These are phyloP conservation scores for Arge pagana DNA, from an alignment of 2,888 invertebrate genomes.

Conservation along the genomic window DNA sequence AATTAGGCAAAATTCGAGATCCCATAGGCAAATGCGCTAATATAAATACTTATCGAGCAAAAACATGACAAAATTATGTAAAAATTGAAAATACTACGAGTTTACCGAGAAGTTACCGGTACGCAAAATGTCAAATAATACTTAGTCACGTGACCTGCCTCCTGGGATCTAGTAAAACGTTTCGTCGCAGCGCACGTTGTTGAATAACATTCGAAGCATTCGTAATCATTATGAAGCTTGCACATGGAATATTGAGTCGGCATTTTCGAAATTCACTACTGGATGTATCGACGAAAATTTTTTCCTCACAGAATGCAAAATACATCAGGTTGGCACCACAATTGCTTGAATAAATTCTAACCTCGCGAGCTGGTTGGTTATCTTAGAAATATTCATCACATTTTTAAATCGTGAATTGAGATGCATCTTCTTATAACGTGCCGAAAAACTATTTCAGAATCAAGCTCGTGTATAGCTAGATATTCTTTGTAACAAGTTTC, in stretches of 20 bases:
- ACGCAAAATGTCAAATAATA: too few species aligned
- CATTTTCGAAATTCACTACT: constrained; percentile 41
- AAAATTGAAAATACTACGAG: too few species aligned
- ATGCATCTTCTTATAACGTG: neutral
- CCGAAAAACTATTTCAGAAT: neutral
- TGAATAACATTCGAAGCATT: constrained; percentile 12
- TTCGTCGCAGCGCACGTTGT: too few species aligned
- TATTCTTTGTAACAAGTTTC: constrained; percentile 11
- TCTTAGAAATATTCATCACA: neutral
- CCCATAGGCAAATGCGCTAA: too few species aligned
- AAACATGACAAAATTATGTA: too few species aligned
- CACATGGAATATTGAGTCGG: constrained; percentile 29
- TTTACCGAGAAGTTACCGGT: too few species aligned
- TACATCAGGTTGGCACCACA: constrained; percentile 47
- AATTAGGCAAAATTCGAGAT: too few species aligned
- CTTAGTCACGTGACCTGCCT: too few species aligned
- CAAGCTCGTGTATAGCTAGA: neutral
- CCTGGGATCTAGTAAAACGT: too few species aligned
- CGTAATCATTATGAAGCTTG: constrained; percentile 31
- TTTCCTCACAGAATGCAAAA: constrained; percentile 41
- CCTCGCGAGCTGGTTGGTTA: constrained; percentile 26
- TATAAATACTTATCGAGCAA: too few species aligned
- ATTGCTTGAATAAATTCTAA: constrained; percentile 38
- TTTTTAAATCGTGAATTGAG: neutral
- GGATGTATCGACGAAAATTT: constrained; percentile 41